Percentiles rank a stretch among this genome's conserved stretches.
Conservation (phyloP, 30 jellyfish, hydroid and myxozoan genomes). For the Aurelia aurita complex sp. Pacific region DNA sequence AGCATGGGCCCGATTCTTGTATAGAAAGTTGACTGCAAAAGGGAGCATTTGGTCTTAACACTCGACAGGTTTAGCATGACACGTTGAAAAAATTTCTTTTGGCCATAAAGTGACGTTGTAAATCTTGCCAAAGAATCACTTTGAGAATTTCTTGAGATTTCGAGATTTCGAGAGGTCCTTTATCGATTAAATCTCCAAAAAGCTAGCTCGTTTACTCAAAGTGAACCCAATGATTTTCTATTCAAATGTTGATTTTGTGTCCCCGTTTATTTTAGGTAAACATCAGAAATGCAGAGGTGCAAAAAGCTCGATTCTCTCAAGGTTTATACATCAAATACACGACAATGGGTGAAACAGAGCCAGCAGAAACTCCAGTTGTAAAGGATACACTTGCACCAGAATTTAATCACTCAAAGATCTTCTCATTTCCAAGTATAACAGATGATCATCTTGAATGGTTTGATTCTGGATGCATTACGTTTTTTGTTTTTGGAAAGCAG, state of each 20-base stretch:
- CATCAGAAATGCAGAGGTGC: constrained; percentile 87
- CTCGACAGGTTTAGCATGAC: too few species aligned
- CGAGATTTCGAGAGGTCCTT: too few species aligned
- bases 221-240: too few species aligned
- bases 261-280: constrained; percentile 46
- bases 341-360: constrained; percentile 75
- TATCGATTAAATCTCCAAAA: too few species aligned
- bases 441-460: constrained; percentile 97
- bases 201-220: too few species aligned
- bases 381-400: constrained; percentile 91
- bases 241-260: neutral
- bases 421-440: constrained; percentile 76
- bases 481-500: constrained; percentile 93
- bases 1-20: too few species aligned
- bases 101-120: too few species aligned
- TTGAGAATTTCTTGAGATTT: too few species aligned
- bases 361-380: constrained; percentile 81
- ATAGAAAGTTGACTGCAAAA: too few species aligned
- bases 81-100: too few species aligned
- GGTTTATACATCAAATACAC: constrained; percentile 81
- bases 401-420: constrained; percentile 70
- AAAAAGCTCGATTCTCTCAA: constrained; percentile 85
- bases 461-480: constrained; percentile 90
- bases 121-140: too few species aligned
- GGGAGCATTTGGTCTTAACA: too few species aligned